A percentile compares a stretch with the other conserved stretches of the same genome.
phyloP scores from a whole-genome alignment of 2,888 invertebrate species.

The Heteromyza rotundicornis region DNA sequence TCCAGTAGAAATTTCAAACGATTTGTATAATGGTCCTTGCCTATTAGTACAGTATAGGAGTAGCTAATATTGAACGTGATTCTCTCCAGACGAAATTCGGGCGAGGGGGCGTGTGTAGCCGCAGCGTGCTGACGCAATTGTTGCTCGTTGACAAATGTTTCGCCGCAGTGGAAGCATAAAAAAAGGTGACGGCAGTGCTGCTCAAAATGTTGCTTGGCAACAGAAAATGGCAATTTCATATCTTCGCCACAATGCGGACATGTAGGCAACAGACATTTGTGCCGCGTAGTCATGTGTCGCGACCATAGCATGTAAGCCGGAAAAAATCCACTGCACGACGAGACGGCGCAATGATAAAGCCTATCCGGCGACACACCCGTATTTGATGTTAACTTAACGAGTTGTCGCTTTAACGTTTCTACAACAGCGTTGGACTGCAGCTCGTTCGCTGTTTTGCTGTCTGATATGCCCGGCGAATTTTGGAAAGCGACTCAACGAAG shows the following conservation, averaged over 20 bases:
- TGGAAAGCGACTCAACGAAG: too few species aligned
- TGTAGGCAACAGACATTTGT: constrained; percentile 25
- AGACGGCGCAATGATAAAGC: constrained; percentile 35
- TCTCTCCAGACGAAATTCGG: constrained; percentile 22
- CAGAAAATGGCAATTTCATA: constrained; percentile 20
- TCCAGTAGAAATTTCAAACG: constrained; percentile 26
- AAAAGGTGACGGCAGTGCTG: constrained; percentile 32
- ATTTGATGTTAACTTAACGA: constrained; percentile 16
- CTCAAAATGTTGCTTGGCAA: constrained; percentile 32
- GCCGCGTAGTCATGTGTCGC: constrained; percentile 35
- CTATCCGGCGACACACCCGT: constrained; percentile 33
- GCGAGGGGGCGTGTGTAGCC: constrained; percentile 13
- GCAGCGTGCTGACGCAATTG: constrained; percentile 20
- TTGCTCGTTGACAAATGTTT: constrained; percentile 22
- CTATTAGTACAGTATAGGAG: constrained; percentile 29
- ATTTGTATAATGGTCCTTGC: constrained; percentile 4
- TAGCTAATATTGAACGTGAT: constrained; percentile 28
- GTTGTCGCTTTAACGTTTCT: background rate
- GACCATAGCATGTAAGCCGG: constrained; percentile 35
- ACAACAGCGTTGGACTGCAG: too few species aligned
- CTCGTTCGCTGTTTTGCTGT: too few species aligned
- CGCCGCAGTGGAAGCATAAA: constrained; percentile 32
- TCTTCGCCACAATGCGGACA: constrained; percentile 36
- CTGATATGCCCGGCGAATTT: too few species aligned
- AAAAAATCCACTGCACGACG: constrained; percentile 37